Base-by-base conservation (phyloP, 2,888 invertebrate species). In the Rhaphigaster nebulosa region DNA sequence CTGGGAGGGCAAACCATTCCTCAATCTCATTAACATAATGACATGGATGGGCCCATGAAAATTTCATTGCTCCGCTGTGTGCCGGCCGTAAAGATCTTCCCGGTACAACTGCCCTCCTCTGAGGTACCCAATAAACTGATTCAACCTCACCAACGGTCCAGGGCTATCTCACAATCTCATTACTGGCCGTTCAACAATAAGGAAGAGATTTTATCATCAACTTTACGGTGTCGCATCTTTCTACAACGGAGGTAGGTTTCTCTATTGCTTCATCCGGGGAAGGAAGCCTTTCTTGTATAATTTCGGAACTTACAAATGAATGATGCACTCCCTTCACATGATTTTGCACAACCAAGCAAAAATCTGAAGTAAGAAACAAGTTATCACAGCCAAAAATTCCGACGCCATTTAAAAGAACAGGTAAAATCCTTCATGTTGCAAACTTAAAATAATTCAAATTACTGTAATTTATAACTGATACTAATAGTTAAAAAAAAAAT, bases 1-100 rank as follows among this genome's bases (percentile, higher is more conserved):
- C 84, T n/a, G 41, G 38, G 41, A 29, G 76, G 76, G 18, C 76
- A 23, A 38, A 80, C 84, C 84, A n/a, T 84, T n/a, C 84, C 84
- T 84, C 45, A 76, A 41, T n/a, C 84, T 84, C 84, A 84, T 84
- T 84, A 84, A 45, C 84, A 84, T 84, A 84, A 84, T 84, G 84
- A 84, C 84, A 84, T 84, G 84, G 84, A 84, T 76, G 70, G 70
- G 45, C 84, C 84, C 84, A 84, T 84, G 45, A 84, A 84, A 41
- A 45, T 84, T 84, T 84, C 84, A 84, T 84, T 84, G 45, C 84
- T 50, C 15, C 2, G n/a, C 45, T 26, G n/a, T 41, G 45, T 5
- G 38, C 26, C 45, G 84, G 45, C 84, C 84, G 84, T 84, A 84
- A 84, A 41, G 45, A n/a, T n/a, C 80, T n/a, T n/a, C n/a, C n/a